A percentile compares a stretch with the other conserved stretches of the same genome.
phyloP scores from a whole-genome alignment of 92 coral and sea anemone species.

The Phenganax subtilis region DNA sequence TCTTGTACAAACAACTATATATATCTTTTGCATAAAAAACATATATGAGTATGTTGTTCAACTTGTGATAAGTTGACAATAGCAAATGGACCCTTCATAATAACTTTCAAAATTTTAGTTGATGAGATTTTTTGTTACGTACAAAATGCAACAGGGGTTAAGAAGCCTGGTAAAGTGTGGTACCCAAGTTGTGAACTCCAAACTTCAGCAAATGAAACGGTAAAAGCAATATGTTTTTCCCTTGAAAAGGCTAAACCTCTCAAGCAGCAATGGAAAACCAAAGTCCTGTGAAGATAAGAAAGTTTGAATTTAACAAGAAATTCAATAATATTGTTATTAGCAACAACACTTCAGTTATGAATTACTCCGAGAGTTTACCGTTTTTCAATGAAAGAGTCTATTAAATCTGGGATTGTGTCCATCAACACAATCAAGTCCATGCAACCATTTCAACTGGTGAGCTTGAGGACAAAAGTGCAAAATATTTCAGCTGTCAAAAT shows the following conservation, averaged over 20 bases:
- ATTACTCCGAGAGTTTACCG: background rate
- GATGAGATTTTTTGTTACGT: slow-evolving; percentile 8
- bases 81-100: too few relatives aligned
- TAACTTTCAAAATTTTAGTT: background rate
- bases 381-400: background rate
- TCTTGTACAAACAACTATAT: too few relatives aligned
- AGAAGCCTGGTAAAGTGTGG: background rate
- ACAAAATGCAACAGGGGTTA: background rate
- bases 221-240: slow-evolving; percentile 17
- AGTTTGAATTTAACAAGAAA: background rate
- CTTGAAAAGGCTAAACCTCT: background rate
- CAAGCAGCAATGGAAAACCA: background rate
- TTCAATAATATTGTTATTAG: background rate
- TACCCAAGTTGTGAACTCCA: background rate
- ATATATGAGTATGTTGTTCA: too few relatives aligned
- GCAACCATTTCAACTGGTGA: background rate
- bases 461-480: background rate
- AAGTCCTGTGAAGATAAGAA: slow-evolving; percentile 20
- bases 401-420: background rate
- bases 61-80: too few relatives aligned
- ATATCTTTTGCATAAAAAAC: too few relatives aligned
- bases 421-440: background rate
- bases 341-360: background rate
- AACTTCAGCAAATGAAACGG: background rate
- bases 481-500: background rate